These are phyloP conservation scores for Stomorhina lunata DNA, from an alignment of 2,888 invertebrate species.

Conservation along the genomic window DNA sequence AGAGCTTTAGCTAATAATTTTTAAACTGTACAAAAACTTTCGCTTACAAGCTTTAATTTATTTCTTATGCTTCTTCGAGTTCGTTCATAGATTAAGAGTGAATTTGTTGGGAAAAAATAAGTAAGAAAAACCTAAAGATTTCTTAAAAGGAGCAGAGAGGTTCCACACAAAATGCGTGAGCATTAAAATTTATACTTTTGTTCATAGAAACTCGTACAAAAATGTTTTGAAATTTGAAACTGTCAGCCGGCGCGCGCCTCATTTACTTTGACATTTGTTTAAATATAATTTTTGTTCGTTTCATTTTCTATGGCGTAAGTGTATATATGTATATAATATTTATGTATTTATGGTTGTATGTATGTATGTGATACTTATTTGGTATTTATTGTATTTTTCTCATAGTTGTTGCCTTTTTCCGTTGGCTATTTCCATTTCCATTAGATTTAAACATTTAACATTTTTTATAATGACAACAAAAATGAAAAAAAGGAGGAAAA, in stretches of 20 bases:
- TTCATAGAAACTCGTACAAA: conserved; percentile 10
- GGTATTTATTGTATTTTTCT: background rate
- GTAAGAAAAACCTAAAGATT: background rate
- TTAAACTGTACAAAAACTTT: too few relatives aligned
- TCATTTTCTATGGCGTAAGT: conserved; percentile 59
- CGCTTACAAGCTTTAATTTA: background rate
- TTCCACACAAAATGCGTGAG: conserved; percentile 29
- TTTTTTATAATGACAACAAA: background rate
- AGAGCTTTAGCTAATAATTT: too few relatives aligned
- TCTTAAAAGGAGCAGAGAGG: background rate
- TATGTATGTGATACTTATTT: background rate
- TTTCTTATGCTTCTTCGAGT: background rate
- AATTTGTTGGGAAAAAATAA: background rate
- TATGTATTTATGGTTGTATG: background rate
- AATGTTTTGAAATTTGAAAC: conserved; percentile 65
- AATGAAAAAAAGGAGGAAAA: too few relatives aligned
- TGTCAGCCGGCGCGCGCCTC: conserved; percentile 62
- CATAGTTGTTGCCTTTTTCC: conserved; percentile 36
- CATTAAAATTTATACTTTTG: background rate
- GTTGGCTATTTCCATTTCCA: conserved; percentile 54
- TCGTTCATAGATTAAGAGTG: conserved; percentile 8
- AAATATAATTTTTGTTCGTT: conserved; percentile 21
- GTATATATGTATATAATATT: conserved; percentile 21
- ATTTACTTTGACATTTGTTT: conserved; percentile 60
- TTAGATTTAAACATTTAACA: conserved; percentile 30